These are phyloP conservation scores for Aspidoscelis tigris DNA, from an alignment of 2,113 vertebrate species.

Conservation along the genomic window DNA sequence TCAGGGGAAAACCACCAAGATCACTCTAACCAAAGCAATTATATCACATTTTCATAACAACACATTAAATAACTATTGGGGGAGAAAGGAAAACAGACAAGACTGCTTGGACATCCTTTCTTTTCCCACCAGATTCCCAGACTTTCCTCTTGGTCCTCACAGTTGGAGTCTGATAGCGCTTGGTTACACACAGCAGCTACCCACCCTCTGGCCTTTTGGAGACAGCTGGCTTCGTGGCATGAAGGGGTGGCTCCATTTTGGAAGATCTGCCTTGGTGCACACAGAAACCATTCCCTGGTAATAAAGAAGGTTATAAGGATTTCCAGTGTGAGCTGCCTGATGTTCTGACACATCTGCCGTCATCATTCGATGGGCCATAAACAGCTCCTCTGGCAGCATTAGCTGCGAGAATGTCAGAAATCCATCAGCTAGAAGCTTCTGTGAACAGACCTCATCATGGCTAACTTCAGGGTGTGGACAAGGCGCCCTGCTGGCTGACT, in stretches of 20 bases:
- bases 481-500: fast-evolving
- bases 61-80: not conserved
- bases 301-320: fast-evolving
- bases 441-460: not conserved
- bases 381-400: not conserved
- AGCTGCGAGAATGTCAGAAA: not conserved
- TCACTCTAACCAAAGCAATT: too few relatives aligned
- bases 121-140: not conserved
- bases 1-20: too few relatives aligned
- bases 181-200: not conserved
- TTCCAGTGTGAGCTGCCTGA: not conserved
- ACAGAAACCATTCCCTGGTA: not conserved
- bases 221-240: not conserved
- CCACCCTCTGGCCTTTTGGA: not conserved
- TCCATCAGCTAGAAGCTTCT: not conserved
- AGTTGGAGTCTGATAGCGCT: not conserved
- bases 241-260: not conserved
- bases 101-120: not conserved
- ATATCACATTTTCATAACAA: too few relatives aligned
- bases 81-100: not conserved
- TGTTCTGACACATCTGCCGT: fast-evolving
- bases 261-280: not conserved
- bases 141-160: not conserved
- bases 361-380: fast-evolving
- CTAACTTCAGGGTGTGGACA: not conserved